Conservation (phyloP, 2,113 vertebrate species). For the Acanthochromis polyacanthus region DNA sequence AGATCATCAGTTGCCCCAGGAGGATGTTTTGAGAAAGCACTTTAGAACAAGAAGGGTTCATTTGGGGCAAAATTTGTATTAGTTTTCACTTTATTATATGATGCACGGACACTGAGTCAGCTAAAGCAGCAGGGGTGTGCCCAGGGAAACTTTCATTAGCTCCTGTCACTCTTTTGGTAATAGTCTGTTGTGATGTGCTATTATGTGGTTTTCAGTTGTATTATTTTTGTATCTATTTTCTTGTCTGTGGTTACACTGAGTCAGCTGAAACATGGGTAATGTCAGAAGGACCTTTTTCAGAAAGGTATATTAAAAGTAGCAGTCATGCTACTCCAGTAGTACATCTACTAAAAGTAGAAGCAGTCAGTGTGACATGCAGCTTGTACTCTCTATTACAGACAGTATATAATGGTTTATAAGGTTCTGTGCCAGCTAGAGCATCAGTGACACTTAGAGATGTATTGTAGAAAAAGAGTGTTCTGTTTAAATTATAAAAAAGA, state of each 20-base stretch:
- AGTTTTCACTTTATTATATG: conserved; percentile 32
- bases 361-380: not conserved
- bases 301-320: conserved; percentile 1
- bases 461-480: not conserved
- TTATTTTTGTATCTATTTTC: conserved; percentile 14
- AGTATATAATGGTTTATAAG: not conserved
- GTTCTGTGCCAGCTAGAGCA: conserved; percentile 6
- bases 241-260: conserved; percentile 20
- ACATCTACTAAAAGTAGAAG: not conserved
- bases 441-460: conserved; percentile 12
- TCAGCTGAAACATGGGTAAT: conserved; percentile 23
- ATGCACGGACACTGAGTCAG: conserved; percentile 45
- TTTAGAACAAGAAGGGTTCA: not conserved
- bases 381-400: not conserved
- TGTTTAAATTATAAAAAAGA: conserved; percentile 28
- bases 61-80: conserved; percentile 34
- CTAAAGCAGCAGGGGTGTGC: conserved; percentile 16
- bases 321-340: not conserved
- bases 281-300: conserved; percentile 3
- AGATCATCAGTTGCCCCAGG: not conserved
- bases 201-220: conserved; percentile 5
- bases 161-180: conserved; percentile 26
- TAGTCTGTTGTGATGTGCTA: conserved; percentile 11
- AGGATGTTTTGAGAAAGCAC: conserved; percentile 15
- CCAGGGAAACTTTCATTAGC: conserved; percentile 33